Conservation (phyloP, 2,888 invertebrate genomes). For the Mesorhabditis spiculigera region DNA sequence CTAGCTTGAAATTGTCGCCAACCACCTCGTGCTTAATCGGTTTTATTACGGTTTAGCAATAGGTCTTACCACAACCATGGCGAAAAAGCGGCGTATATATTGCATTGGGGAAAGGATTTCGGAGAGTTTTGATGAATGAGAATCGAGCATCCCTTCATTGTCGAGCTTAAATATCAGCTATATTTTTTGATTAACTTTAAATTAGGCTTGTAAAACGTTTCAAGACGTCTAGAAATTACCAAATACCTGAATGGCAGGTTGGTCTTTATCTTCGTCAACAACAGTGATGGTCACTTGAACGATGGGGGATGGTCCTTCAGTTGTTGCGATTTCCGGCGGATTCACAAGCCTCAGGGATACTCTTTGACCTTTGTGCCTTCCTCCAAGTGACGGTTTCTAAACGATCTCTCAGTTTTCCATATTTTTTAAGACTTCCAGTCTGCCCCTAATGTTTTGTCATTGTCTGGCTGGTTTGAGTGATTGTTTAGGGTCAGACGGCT, state of each 20-base stretch:
- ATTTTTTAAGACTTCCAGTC: too few relatives aligned
- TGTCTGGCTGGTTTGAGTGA: too few relatives aligned
- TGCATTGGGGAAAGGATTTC: neutral
- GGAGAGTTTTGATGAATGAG: neutral
- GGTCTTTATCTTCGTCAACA: neutral
- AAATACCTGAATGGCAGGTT: neutral
- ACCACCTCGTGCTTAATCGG: neutral
- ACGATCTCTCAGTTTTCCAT: too few relatives aligned
- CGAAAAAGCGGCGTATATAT: neutral
- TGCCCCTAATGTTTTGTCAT: too few relatives aligned
- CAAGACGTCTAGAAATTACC: too few relatives aligned
- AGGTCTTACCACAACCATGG: neutral
- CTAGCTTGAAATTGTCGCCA: neutral
- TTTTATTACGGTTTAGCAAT: neutral
- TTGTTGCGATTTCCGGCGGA: too few relatives aligned
- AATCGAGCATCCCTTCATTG: neutral
- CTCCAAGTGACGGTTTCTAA: too few relatives aligned
- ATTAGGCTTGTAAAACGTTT: neutral
- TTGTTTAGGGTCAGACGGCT: too few relatives aligned
- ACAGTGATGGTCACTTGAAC: conserved; percentile 4
- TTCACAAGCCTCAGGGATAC: too few relatives aligned
- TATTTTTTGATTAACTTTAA: neutral
- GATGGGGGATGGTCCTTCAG: neutral
- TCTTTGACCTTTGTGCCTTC: too few relatives aligned
- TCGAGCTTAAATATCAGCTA: neutral